phyloP scores from a whole-genome alignment of 2,888 invertebrate genomes.

The Lepeophtheirus nordmannii region DNA sequence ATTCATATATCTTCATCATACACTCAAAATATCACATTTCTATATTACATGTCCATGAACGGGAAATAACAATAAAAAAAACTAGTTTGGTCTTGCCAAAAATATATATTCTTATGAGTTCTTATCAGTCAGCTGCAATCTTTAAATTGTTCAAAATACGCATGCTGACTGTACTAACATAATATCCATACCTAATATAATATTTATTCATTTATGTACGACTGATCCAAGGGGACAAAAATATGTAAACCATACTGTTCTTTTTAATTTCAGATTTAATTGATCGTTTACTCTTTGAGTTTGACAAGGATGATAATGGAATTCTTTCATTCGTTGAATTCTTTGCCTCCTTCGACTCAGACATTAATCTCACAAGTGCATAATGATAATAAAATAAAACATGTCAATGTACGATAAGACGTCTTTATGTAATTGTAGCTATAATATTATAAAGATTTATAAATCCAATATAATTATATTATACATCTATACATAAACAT shows the following conservation, averaged over 20 bases:
- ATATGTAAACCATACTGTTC: not conserved
- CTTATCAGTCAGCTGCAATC: no score
- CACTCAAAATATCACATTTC: no score
- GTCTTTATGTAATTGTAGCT: not conserved
- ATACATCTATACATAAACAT: not conserved
- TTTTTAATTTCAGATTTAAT: slow-evolving; percentile 10
- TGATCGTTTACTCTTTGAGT: slow-evolving; percentile 17
- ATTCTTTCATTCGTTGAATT: slow-evolving; percentile 21
- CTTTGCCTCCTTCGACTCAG: not conserved
- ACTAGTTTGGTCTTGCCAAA: no score
- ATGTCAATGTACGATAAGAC: not conserved
- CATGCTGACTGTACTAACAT: no score
- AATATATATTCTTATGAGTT: no score
- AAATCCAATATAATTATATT: not conserved
- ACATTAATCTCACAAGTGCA: not conserved
- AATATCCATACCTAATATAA: no score
- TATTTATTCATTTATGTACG: no score
- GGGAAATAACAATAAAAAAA: no score
- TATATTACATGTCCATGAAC: no score
- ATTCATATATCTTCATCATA: no score
- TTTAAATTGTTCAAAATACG: no score
- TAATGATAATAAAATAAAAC: not conserved
- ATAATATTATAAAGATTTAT: not conserved
- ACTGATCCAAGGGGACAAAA: no score
- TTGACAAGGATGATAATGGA: slow-evolving; percentile 16